Percentiles rank a stretch among this genome's conserved stretches.
phyloP scores from a whole-genome alignment of 35 echinoderm and acorn worm species.

The Chiridota heheva region DNA sequence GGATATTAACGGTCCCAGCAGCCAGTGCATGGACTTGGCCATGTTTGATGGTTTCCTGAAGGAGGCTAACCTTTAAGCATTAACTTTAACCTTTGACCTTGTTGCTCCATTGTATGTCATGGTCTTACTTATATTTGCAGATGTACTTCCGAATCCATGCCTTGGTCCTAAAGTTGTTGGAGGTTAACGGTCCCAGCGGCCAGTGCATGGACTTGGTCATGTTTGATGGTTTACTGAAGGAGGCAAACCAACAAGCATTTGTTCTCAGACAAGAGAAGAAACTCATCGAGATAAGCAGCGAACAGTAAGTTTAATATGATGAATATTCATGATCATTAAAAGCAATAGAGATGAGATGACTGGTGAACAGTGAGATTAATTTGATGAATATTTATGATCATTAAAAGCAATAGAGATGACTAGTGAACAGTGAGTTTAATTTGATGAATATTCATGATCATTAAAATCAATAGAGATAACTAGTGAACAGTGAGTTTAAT shows the following conservation, averaged over 20 bases:
- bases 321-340: background rate
- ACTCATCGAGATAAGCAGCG: slow-evolving; percentile 50
- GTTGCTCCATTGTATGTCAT: background rate
- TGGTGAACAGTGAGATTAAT: background rate
- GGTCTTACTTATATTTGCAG: slow-evolving; percentile 28
- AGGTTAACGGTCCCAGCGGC: slow-evolving; percentile 11
- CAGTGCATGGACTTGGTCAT: slow-evolving; percentile 35
- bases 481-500: background rate
- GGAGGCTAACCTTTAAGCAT: slow-evolving; percentile 43
- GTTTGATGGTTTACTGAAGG: slow-evolving; percentile 49
- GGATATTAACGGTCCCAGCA: slow-evolving; percentile 12
- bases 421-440: background rate
- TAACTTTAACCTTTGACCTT: background rate
- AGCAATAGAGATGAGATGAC: too few species aligned
- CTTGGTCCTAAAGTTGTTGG: slow-evolving; percentile 76
- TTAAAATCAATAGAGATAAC: too few species aligned
- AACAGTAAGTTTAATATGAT: slow-evolving; percentile 39
- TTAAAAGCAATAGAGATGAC: too few species aligned
- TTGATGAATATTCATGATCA: background rate
- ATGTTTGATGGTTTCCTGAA: slow-evolving; percentile 49
- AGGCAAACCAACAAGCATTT: slow-evolving; percentile 63
- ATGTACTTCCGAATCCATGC: slow-evolving; percentile 91
- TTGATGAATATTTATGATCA: background rate
- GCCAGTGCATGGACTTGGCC: slow-evolving; percentile 33
- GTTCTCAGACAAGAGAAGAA: slow-evolving; percentile 82